A percentile compares a stretch with the other conserved stretches of the same genome.
phyloP scores from a whole-genome alignment of 2,113 vertebrate genomes.

The Petroica traversi region DNA sequence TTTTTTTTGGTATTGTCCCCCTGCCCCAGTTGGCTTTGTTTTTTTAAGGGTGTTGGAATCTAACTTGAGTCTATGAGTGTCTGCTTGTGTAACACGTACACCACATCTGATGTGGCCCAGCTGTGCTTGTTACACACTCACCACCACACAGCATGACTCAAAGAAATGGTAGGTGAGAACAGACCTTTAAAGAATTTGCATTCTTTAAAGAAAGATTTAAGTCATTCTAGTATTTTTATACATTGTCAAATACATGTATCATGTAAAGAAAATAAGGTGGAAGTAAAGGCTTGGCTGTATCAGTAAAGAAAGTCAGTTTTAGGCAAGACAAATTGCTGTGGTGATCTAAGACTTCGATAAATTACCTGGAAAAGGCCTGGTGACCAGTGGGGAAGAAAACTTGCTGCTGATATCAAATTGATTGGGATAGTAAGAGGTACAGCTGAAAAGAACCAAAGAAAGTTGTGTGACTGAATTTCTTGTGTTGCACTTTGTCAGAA shows the following conservation, averaged over 20 bases:
- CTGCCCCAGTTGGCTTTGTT: fast-evolving
- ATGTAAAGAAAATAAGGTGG: neutral
- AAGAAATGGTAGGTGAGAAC: neutral
- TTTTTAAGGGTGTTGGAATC: neutral
- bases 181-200: neutral
- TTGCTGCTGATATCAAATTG: neutral
- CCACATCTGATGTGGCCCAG: neutral
- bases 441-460: neutral
- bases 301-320: neutral
- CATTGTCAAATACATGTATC: neutral
- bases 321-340: neutral
- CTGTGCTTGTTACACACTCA: neutral
- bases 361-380: neutral
- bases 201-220: neutral
- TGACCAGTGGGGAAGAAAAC: neutral
- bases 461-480: neutral
- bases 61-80: neutral
- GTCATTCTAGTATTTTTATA: neutral
- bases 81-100: neutral
- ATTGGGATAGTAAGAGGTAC: neutral
- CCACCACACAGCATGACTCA: neutral
- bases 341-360: neutral
- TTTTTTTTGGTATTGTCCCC: too few relatives aligned
- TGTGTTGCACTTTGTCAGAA: neutral
- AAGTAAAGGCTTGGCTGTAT: neutral